Evolutionary conservation across 1,140 invertebrate genomes (phyloP), one percentile per base, ranked within the genome.

Genomic region (Bombus ignitus): DNA sequence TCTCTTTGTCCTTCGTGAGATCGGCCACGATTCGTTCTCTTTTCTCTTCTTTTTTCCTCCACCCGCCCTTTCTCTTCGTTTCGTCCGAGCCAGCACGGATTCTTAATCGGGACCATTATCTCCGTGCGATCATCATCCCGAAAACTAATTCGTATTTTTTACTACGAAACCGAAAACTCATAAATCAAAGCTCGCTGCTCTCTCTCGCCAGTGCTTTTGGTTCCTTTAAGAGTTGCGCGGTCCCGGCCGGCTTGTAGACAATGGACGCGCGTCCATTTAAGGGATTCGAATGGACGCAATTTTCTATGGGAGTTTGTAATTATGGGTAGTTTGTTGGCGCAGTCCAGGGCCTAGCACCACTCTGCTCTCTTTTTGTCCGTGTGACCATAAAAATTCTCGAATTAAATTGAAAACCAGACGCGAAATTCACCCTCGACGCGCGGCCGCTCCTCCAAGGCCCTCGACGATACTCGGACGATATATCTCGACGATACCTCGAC

Each of bases 81-180:
- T 89, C 88, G 59, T 62, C 81, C 71, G 82, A 82, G 70, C 88
- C 84, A 65, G 83, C 85, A 91, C 92, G 92, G 92, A 94, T 94
- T 94, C 94, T 95, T 95, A 95, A 95, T 95, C 94, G 94, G 93
- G 91, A 92, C 94, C 92, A 95, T 94, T 94, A 94, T 95, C 94
- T 94, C 91, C 92, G 92, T 91, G 93, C 93, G 94, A 94, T 95
- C 94, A 95, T 95, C 94, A 94, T 94, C 92, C 92, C 94, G 90
- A 95, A 95, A 95, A 95, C 93, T 95, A 95, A 94, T 95, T 94
- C 93, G 90, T 93, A 94, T 94, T 95, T 95, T 95, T 95, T 94
- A 94, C 93, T 94, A 92, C 93, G 93, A 94, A 95, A 95, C 92
- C 94, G 93, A 95, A 95, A 95, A 94, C 93, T 94, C 94, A 95